Evolutionary conservation across 2,888 invertebrate species (phyloP).

Genomic region (Apamea anceps): DNA sequence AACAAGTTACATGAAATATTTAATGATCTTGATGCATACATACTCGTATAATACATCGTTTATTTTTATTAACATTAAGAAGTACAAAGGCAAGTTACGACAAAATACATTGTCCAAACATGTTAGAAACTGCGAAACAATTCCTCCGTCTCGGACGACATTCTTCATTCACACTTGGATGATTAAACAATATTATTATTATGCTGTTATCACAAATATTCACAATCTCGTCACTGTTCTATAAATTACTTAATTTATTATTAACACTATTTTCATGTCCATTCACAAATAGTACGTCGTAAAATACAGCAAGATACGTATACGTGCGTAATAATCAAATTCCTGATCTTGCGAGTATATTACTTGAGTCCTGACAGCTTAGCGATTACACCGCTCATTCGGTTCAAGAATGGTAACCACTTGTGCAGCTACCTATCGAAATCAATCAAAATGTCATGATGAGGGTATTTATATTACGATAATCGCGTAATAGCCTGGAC

Average conservation of each 20-base stretch:
- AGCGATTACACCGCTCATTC: not conserved
- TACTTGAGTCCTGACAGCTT: not conserved
- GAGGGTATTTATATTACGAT: not conserved
- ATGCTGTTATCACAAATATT: conserved; percentile 58
- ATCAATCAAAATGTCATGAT: not conserved
- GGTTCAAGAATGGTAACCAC: not conserved
- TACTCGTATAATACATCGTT: not conserved
- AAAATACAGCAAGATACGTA: not conserved
- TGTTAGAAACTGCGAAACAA: conserved; percentile 2
- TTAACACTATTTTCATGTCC: conserved; percentile 33
- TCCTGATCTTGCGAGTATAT: not conserved
- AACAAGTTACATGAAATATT: conserved; percentile 15
- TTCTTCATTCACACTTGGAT: conserved; percentile 10
- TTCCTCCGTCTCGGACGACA: not conserved
- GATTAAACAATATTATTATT: conserved; percentile 40
- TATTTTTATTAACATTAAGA: conserved; percentile 24
- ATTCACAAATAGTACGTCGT: conserved; percentile 17
- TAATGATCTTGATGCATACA: conserved; percentile 3
- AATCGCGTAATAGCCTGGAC: not conserved
- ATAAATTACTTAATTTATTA: conserved; percentile 43
- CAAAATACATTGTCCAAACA: not conserved
- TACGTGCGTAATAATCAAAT: not conserved
- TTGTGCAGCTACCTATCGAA: not conserved
- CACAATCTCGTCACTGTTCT: conserved; percentile 45
- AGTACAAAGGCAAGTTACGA: conserved; percentile 20